phyloP scores from a whole-genome alignment of 2,113 vertebrate species.

The Chascanopsetta lugubris region DNA sequence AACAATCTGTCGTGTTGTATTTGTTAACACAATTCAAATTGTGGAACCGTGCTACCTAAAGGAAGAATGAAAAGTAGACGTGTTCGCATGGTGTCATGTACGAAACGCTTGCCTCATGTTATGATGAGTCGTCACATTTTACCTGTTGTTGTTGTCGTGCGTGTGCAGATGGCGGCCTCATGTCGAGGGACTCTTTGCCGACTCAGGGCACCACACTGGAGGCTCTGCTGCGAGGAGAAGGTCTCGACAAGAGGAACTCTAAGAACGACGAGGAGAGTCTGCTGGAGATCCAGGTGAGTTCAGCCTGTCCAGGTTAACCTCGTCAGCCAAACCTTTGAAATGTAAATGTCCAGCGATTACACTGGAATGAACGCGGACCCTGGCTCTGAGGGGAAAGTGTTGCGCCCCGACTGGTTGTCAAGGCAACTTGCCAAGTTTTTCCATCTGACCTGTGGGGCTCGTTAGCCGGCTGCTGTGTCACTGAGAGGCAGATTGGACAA shows the following conservation, averaged over 20 bases:
- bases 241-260: slow-evolving; percentile 88
- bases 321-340: slow-evolving; percentile 20
- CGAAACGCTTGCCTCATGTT: neutral
- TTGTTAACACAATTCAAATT: too few species aligned
- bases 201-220: slow-evolving; percentile 93
- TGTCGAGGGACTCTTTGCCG: slow-evolving; percentile 84
- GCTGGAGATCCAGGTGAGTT: slow-evolving; percentile 92
- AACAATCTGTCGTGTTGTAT: too few species aligned
- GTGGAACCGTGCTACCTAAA: too few species aligned
- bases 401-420: slow-evolving; percentile 41
- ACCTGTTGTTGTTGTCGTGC: slow-evolving; percentile 11
- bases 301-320: slow-evolving; percentile 1
- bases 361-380: neutral
- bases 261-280: slow-evolving; percentile 91
- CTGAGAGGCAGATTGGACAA: slow-evolving; percentile 26
- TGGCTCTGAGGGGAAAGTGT: slow-evolving; percentile 33
- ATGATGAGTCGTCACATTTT: slow-evolving; percentile 8
- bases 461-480: slow-evolving; percentile 38
- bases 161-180: slow-evolving; percentile 71
- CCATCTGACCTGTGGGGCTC: slow-evolving; percentile 47
- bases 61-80: too few species aligned
- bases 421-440: slow-evolving; percentile 54
- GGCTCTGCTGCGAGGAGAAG: slow-evolving; percentile 91
- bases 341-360: slow-evolving; percentile 30
- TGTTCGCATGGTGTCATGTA: neutral